A percentile compares a stretch with the other conserved stretches of the same genome.
phyloP scores from a whole-genome alignment of 1,140 invertebrate genomes.

The Drosophila chauvacae region DNA sequence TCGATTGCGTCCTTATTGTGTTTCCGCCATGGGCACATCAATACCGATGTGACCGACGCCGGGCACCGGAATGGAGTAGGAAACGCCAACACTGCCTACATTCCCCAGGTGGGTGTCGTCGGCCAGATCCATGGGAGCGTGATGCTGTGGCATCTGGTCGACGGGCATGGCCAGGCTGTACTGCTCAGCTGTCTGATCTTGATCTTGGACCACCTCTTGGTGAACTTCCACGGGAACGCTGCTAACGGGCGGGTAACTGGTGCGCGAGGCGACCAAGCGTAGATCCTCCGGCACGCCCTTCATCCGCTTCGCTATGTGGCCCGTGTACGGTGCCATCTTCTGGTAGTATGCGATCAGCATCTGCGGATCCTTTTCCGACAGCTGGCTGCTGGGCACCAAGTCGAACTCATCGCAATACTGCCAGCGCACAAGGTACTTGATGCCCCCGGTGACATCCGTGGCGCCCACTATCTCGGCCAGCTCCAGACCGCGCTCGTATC shows the following conservation, averaged over 20 bases:
- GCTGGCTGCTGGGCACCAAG: constrained; percentile 60
- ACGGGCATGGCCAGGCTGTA: constrained; percentile 17
- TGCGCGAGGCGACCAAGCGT: constrained; percentile 41
- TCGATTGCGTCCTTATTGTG: constrained; percentile 20
- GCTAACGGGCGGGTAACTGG: constrained; percentile 40
- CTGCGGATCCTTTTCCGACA: constrained; percentile 73
- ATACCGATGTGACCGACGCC: constrained; percentile 78
- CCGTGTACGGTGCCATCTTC: constrained; percentile 71
- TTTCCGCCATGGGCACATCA: constrained; percentile 74
- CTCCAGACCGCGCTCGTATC: constrained; percentile 95
- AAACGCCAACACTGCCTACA: constrained; percentile 62
- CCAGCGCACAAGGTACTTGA: constrained; percentile 79
- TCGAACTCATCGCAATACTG: constrained; percentile 79
- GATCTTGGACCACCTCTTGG: background rate
- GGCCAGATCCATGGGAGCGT: constrained; percentile 42
- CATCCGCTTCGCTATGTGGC: constrained; percentile 62
- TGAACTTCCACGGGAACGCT: constrained; percentile 29
- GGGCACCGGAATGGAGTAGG: constrained; percentile 77
- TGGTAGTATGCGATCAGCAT: constrained; percentile 79
- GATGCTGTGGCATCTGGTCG: constrained; percentile 31
- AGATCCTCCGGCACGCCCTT: constrained; percentile 73
- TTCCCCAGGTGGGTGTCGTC: constrained; percentile 50
- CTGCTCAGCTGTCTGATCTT: constrained; percentile 2
- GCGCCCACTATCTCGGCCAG: constrained; percentile 97
- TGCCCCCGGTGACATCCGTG: constrained; percentile 72